Base-by-base conservation (phyloP, 2,888 invertebrate genomes). In the Orthonevra nobilis region DNA sequence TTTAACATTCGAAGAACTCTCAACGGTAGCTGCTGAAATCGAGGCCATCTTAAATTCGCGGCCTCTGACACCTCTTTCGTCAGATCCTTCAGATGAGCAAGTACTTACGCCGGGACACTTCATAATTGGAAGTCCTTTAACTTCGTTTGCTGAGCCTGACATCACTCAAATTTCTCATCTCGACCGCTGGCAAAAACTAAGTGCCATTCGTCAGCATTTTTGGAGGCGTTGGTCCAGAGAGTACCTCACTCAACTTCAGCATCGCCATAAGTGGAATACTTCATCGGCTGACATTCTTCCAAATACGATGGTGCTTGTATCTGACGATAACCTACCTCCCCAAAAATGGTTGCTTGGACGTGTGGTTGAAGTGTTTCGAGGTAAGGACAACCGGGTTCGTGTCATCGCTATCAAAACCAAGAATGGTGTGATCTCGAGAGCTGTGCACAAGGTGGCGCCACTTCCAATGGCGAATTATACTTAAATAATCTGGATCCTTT, bases 301-400 rank as follows among this genome's bases (percentile, higher is more conserved):
- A 10, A 56, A 38, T n/a, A 38, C 7, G 7, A 14, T 56, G 32
- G 61, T 70, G n/a, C 36, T 70, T 20, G 20, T 61, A 2, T 15
- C 46, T 7, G 70, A 68, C 6, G 68, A 74, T 14, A 68, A 74
- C 14, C 9, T 74, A 12, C 60, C 74, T 9, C 48, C 2, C 28
- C 34, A n/a, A 19, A 60, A 36, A 38, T 73, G 70, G 70, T 30
- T 61, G 28, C 36, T 74, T 1, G 52, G 75, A 7, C 60, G 63
- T 2, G 61, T 69, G 26, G 28, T 30, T 12, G 34, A 64, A 7
- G 48, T 28, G 1, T 12, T 63, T 7, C 28, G 15, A 5, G 70
- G 69, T 9, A 42, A 32, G 7, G 50, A 75, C 23, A 48, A 46
- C 17, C 40, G 46, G 12, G 30, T 52, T 32, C 46, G 68, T 14